These are phyloP conservation scores for Drosophila sp. DNA, from an alignment of 1,140 invertebrate genomes.

Conservation along the genomic window DNA sequence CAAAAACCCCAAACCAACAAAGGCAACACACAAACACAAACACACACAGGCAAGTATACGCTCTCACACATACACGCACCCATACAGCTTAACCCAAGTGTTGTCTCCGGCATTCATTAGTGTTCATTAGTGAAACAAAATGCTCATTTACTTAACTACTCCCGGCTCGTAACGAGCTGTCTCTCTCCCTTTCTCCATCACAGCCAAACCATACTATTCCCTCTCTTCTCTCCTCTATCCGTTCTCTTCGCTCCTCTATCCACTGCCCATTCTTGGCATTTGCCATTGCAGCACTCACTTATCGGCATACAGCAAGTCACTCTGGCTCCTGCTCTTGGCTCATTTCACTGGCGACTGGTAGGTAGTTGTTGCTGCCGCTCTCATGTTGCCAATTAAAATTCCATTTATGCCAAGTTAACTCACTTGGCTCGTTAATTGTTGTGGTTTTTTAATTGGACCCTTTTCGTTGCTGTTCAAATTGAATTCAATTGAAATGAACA, in stretches of 20 bases:
- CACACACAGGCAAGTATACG: constrained; percentile 38
- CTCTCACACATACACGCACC: constrained; percentile 24
- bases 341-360: constrained; percentile 35
- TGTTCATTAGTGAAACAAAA: constrained; percentile 84
- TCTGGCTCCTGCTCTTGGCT: constrained; percentile 60
- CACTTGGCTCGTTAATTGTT: constrained; percentile 84
- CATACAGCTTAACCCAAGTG: constrained; percentile 65
- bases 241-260: too few species aligned
- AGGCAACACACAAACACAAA: too few species aligned
- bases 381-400: constrained; percentile 84
- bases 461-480: constrained; percentile 74
- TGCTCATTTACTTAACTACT: constrained; percentile 84
- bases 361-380: constrained; percentile 38
- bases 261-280: neutral
- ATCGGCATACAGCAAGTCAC: constrained; percentile 76
- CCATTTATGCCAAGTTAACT: constrained; percentile 84
- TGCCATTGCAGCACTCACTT: constrained; percentile 55
- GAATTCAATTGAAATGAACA: constrained; percentile 73
- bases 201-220: constrained; percentile 2
- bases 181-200: constrained; percentile 28
- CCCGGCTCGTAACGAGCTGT: constrained; percentile 67
- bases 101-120: constrained; percentile 83
- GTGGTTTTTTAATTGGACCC: constrained; percentile 84
- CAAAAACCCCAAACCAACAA: constrained; percentile 80
- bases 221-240: constrained; percentile 13